Conservation (phyloP, 2,797 vertebrate genomes). For the Aphelocoma californica region DNA sequence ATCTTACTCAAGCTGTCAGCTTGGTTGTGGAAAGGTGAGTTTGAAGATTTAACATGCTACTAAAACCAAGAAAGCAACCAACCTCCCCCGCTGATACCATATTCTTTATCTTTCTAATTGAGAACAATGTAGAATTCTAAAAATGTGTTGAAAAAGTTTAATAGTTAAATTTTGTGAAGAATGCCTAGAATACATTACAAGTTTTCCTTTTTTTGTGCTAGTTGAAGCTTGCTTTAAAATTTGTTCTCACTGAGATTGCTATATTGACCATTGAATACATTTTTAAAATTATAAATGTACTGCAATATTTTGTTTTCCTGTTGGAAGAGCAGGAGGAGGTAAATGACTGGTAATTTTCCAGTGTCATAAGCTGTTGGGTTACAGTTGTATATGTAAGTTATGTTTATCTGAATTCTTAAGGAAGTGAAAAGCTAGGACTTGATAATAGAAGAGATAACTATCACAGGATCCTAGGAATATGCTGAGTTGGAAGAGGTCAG, state of each 20-base stretch:
- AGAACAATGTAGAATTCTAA: background rate
- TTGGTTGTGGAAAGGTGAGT: slow-evolving; percentile 92
- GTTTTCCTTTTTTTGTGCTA: background rate
- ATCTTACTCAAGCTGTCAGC: slow-evolving; percentile 88
- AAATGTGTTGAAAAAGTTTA: background rate
- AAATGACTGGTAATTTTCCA: background rate
- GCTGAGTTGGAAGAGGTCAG: background rate
- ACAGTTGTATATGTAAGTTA: background rate
- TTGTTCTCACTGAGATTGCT: background rate
- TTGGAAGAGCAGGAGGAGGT: background rate
- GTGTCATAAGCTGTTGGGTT: background rate
- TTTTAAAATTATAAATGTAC: background rate
- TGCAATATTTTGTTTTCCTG: background rate
- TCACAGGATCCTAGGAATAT: background rate
- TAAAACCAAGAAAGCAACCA: background rate
- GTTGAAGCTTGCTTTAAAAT: background rate
- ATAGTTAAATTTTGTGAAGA: background rate
- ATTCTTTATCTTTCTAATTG: background rate
- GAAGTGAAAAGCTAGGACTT: background rate
- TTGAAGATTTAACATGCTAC: background rate
- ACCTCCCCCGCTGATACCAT: accelerated
- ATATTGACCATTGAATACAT: background rate
- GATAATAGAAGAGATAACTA: background rate
- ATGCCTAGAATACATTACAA: background rate
- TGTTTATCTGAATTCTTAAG: background rate